These are phyloP conservation scores for Thysanoteuthis rhombus DNA, from an alignment of 2,888 invertebrate species.

Conservation along the genomic window DNA sequence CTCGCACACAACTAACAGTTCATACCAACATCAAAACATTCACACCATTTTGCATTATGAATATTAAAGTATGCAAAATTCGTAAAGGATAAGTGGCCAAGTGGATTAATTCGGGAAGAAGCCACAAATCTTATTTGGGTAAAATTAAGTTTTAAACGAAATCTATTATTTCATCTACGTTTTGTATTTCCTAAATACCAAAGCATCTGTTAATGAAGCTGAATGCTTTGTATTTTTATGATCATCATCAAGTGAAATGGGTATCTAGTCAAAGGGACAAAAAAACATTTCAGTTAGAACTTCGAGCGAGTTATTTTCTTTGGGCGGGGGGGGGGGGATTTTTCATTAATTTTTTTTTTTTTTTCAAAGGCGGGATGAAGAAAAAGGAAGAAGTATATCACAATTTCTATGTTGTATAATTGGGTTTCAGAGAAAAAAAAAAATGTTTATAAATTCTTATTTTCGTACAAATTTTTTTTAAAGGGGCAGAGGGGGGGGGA, in stretches of 20 bases:
- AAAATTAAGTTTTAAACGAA: neutral
- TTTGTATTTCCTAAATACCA: neutral
- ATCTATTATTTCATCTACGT: neutral
- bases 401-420: neutral
- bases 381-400: neutral
- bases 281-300: neutral
- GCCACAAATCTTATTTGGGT: constrained; percentile 21
- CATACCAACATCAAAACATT: constrained; percentile 19
- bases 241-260: neutral
- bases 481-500: too few relatives aligned
- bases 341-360: too few relatives aligned
- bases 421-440: neutral
- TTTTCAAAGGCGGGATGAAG: neutral
- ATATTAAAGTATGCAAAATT: neutral
- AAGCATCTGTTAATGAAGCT: neutral
- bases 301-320: neutral
- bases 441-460: too few relatives aligned
- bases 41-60: constrained; percentile 18
- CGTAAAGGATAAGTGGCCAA: neutral
- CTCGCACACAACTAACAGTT: neutral
- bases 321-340: neutral
- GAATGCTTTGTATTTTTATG: neutral
- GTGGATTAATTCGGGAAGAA: constrained; percentile 1
- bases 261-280: neutral
- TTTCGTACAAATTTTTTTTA: too few relatives aligned